Base-by-base conservation (phyloP, 2,888 invertebrate genomes). In the Physocephala rufipes region DNA sequence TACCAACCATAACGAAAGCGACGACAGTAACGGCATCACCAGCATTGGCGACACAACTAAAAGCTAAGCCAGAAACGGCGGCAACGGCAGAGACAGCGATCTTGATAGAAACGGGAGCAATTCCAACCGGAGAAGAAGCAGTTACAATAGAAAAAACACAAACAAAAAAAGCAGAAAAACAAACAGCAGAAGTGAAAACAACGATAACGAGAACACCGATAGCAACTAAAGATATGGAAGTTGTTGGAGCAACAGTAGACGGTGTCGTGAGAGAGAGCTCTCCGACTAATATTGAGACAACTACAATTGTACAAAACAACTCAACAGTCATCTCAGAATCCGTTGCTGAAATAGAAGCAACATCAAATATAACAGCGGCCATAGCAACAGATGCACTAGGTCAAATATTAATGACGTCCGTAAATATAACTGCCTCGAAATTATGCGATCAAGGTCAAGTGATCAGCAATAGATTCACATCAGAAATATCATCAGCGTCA, bases 1-100 rank as follows among this genome's bases (percentile, higher is more conserved):
- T 58, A 61, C 16, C 61, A 63, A 51, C 70, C 67, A 19, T 67
- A 28, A 65, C 19, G 28, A n/a, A 21, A 51, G 30, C 53, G n/a
- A 9, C 59, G 47, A 58, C 49, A 63, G 67, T 74, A 71, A 67
- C 74, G 74, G 68, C 74, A 69, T 26, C 67, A 43, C 36, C 71
- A 70, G 65, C n/a, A n/a, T n/a, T n/a, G n/a, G n/a, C n/a, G n/a
- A n/a, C n/a, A n/a, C n/a, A n/a, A n/a, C n/a, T 68, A 66, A 47
- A 30, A 63, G 76, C 72, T 70, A 70, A 73, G 77, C 79, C 73
- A 55, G 24, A 76, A 73, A 75, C 77, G 71, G 51, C 67, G 51
- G 61, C 43, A 59, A 58, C 66, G 73, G 72, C 75, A 76, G 73
- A 72, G 73, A 53, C 64, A 28, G 51, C 69, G 70, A n/a, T n/a